phyloP scores from a whole-genome alignment of 1,140 invertebrate species.

The Lordiphosa stackelbergi region DNA sequence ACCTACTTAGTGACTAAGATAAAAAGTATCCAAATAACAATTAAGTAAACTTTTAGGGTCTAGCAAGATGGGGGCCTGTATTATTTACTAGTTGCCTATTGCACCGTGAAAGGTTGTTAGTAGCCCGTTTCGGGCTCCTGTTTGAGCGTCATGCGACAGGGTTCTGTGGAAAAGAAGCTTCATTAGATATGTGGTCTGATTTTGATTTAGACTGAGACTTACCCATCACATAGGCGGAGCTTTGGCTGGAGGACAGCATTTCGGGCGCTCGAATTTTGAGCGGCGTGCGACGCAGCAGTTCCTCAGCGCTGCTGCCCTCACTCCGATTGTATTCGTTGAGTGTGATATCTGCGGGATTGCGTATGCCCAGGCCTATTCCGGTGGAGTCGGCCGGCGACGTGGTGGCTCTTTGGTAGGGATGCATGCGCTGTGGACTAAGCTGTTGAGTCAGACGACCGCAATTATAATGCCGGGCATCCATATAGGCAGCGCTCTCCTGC shows the following conservation, averaged over 20 bases:
- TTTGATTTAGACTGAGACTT: neutral
- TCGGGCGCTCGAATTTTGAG: constrained; percentile 62
- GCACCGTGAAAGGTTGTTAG: constrained; percentile 39
- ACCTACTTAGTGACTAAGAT: constrained; percentile 65
- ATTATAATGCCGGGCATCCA: constrained; percentile 46
- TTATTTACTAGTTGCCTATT: constrained; percentile 36
- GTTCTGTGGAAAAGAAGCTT: constrained; percentile 31
- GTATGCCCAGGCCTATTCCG: constrained; percentile 37
- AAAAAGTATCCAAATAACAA: constrained; percentile 71
- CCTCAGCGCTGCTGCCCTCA: constrained; percentile 62
- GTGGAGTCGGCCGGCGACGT: constrained; percentile 32
- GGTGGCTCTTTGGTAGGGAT: constrained; percentile 72
- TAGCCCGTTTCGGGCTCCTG: constrained; percentile 76
- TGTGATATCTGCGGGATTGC: constrained; percentile 72
- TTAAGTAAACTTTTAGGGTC: constrained; percentile 58
- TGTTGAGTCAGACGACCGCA: constrained; percentile 36
- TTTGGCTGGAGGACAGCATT: constrained; percentile 33
- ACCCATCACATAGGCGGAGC: constrained; percentile 50
- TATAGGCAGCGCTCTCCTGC: constrained; percentile 33
- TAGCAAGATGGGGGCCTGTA: constrained; percentile 59
- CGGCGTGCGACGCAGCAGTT: constrained; percentile 60
- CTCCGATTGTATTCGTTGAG: constrained; percentile 73
- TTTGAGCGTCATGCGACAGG: constrained; percentile 72
- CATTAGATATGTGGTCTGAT: neutral
- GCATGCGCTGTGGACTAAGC: constrained; percentile 64